Evolutionary conservation across 2,888 invertebrate species (phyloP), one percentile per base, ranked within the genome.

Genomic region (Aporophyla nigra): DNA sequence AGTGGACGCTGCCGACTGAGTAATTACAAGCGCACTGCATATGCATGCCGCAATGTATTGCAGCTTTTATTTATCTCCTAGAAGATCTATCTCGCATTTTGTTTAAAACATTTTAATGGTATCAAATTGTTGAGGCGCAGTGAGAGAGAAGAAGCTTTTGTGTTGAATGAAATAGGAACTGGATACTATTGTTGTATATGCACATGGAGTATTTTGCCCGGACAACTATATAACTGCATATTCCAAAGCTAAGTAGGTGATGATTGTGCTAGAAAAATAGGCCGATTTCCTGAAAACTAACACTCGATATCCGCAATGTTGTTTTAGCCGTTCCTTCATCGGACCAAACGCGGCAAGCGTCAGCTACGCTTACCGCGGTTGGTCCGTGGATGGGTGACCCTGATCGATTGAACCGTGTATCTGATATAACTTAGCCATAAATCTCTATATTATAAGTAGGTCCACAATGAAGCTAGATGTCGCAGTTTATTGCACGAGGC

Each of bases 11-110:
- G 49, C 71, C 62, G 77, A 84, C 81, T 84, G 71, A 85, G 85
- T 85, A 85, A 85, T 87, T 87, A 87, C 84, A 84, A 77, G 67
- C 79, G 19, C 51, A 51, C 76, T 85, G 85, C 87, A 84, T 87
- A 85, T 83, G 80, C 81, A 84, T 58, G 85, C 74, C 27, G 66
- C 69, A 67, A 67, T 80, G 62, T 70, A 80, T 70, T 81, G 40
- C 81, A 46, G 56, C 53, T 53, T 80, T 84, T 84, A 85, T 82
- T 82, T 80, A 81, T 80, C 61, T 81, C 51, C 53, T 21, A 59
- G 65, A 83, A 56, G 54, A 80, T 80, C 59, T 72, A 14, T 27
- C 56, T 74, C 58, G 63, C 56, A 61, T 83, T 83, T 84, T 79
- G 62, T 70, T 71, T 43, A 14, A 63, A 58, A 69, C 10, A n/a